Base-by-base conservation (phyloP, 1,140 invertebrate species). In the Pseudoatta argentina region DNA sequence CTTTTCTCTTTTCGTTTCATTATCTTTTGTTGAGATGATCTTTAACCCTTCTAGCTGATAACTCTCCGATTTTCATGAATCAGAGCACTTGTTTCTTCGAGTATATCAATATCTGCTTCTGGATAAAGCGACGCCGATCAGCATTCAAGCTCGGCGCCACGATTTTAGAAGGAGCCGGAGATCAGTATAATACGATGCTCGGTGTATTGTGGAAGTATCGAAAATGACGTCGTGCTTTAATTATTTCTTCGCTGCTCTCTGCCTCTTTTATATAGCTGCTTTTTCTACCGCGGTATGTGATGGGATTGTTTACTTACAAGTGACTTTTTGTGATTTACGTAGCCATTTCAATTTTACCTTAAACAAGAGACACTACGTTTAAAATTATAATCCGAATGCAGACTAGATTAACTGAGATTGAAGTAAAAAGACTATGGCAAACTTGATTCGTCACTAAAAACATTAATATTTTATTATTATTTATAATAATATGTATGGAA, bases 151-250 rank as follows among this genome's bases (percentile, higher is more conserved):
- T 51, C 66, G 39, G 5, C 30, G 18, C 4, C 24, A 18, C n/a
- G 66, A 66, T 88, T 86, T 88, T 67, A 69, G 61, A 16, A 61
- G 21, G 66, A 86, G 61, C 21, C 27, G 30, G 34, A 18, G 39
- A 86, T 87, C 85, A 71, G 77, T 91, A 51, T 57, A 75, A 66
- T 85, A 72, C 69, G 67, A 83, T 83, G 85, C 81, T 55, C 14
- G 55, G 76, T 88, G 86, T 73, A 85, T 86, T 63, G 69, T 85
- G 64, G 78, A 85, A 76, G 76, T 75, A 69, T 75, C 78, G 88
- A 79, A 90, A 81, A 92, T 92, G 91, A 92, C 75, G 39, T 14
- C 48, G 59, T 66, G 79, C 59, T 51, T 85, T 64, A 71, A 77
- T 82, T 71, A 53, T 75, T 77, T 85, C 1, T 39, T 55, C 86